A percentile compares a stretch with the other conserved stretches of the same genome.
Evolutionary conservation across 1,140 invertebrate genomes (phyloP).

Genomic region (Drosophila hydei): DNA sequence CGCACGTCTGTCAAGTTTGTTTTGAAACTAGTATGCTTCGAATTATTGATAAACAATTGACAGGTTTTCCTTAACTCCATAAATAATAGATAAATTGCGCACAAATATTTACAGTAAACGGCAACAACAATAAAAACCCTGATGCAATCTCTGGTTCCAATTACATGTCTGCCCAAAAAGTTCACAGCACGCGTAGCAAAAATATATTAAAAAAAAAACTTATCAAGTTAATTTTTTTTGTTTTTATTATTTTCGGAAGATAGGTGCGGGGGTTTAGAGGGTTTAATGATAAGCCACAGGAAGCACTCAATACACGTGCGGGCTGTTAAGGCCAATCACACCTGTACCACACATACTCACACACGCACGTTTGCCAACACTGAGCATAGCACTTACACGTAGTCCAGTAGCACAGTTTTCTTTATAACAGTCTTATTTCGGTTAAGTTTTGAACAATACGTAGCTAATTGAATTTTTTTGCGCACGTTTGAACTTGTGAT

Average conservation of each 20-base stretch:
- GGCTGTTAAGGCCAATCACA: constrained; percentile 9
- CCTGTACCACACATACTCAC: constrained; percentile 5
- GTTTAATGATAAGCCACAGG: constrained; percentile 15
- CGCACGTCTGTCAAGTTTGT: too few species aligned
- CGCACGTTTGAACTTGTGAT: constrained; percentile 21
- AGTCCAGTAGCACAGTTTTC: too few species aligned
- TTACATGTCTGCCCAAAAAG: constrained; percentile 8
- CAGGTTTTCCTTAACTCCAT: too few species aligned
- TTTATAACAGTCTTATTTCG: too few species aligned
- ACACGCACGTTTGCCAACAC: constrained; percentile 8
- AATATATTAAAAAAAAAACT: neutral
- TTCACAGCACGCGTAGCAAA: constrained; percentile 6
- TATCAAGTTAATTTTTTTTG: neutral
- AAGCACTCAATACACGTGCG: constrained; percentile 24
- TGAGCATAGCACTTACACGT: constrained; percentile 22
- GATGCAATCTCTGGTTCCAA: constrained; percentile 3
- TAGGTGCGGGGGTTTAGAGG: neutral
- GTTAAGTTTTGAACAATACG: neutral
- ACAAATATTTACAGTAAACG: neutral
- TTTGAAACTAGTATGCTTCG: too few species aligned
- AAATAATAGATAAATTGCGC: neutral
- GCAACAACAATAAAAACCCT: neutral
- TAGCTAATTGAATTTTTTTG: constrained; percentile 10
- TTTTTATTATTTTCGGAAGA: constrained; percentile 13
- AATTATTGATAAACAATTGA: too few species aligned